Percentiles rank a stretch among this genome's conserved stretches.
Conservation (phyloP, 92 coral and sea anemone species). For the Porites divaricata region DNA sequence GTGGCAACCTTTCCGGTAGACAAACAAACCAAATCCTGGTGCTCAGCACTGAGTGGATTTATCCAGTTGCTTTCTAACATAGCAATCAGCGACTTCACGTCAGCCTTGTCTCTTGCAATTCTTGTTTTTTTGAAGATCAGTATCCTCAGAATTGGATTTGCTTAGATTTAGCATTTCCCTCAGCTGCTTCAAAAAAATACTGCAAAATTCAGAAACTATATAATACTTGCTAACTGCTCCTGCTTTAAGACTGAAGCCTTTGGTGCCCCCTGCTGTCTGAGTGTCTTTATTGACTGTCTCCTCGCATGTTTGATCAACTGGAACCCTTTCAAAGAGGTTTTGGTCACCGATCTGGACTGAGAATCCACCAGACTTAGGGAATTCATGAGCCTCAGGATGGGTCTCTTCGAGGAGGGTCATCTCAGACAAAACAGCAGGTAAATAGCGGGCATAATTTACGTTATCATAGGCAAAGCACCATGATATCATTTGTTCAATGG, state of each 20-base stretch:
- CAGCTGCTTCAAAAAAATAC: conserved; percentile 40
- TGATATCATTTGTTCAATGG: conserved; percentile 67
- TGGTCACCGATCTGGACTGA: conserved; percentile 61
- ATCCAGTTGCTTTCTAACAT: conserved; percentile 55
- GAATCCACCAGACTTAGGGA: conserved; percentile 58
- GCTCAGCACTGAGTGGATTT: conserved; percentile 48
- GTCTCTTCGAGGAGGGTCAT: conserved; percentile 51
- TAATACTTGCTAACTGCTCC: conserved; percentile 43
- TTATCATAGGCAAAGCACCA: conserved; percentile 72
- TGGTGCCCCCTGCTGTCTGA: conserved; percentile 45
- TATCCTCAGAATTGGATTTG: background rate
- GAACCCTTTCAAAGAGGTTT: conserved; percentile 50
- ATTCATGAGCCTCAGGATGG: conserved; percentile 53
- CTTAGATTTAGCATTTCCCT: conserved; percentile 24
- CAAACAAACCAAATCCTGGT: conserved; percentile 47
- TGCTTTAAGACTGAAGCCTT: conserved; percentile 49
- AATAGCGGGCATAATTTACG: conserved; percentile 64
- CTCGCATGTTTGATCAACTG: conserved; percentile 44
- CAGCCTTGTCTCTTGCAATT: conserved; percentile 56
- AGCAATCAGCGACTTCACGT: conserved; percentile 41
- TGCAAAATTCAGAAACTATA: conserved; percentile 36
- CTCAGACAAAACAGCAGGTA: conserved; percentile 54
- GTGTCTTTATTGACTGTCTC: conserved; percentile 50
- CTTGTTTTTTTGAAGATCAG: conserved; percentile 35
- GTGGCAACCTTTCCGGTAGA: conserved; percentile 61